A percentile compares a stretch with the other conserved stretches of the same genome.
Evolutionary conservation across 2,888 invertebrate species (phyloP).

Genomic region (Horisme vitalbata): DNA sequence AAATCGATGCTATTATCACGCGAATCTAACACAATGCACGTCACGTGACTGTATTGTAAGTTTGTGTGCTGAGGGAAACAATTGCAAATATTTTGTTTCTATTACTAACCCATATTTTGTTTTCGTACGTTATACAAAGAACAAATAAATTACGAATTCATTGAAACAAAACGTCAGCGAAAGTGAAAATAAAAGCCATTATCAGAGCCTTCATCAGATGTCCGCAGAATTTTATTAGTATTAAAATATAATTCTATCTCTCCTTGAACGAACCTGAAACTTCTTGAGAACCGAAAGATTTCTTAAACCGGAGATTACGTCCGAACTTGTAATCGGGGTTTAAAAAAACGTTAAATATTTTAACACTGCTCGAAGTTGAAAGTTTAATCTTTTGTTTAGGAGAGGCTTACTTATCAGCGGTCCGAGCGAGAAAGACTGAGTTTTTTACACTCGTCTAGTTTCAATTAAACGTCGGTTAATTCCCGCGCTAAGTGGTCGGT

Average conservation of each 20-base stretch:
- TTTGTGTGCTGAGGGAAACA: conserved; percentile 33
- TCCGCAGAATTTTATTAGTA: conserved; percentile 5
- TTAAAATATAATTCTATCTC: conserved; percentile 39
- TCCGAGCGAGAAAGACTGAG: conserved; percentile 34
- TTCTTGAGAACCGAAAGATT: conserved; percentile 51
- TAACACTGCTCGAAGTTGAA: conserved; percentile 40
- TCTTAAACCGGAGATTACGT: conserved; percentile 62
- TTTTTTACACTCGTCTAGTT: conserved; percentile 70
- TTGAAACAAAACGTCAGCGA: not conserved
- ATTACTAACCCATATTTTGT: conserved; percentile 10
- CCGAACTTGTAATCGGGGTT: conserved; percentile 64
- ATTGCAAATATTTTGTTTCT: conserved; percentile 37
- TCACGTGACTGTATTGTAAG: conserved; percentile 25
- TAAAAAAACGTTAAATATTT: conserved; percentile 62
- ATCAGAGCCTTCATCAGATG: conserved; percentile 8
- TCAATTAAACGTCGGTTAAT: conserved; percentile 78
- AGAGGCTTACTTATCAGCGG: conserved; percentile 68
- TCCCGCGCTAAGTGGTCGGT: conserved; percentile 71
- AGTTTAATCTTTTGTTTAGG: conserved; percentile 69
- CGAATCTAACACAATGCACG: conserved; percentile 40
- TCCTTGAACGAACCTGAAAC: conserved; percentile 39
- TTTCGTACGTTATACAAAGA: conserved; percentile 3
- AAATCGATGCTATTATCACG: conserved; percentile 67
- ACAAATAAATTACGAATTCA: conserved; percentile 11
- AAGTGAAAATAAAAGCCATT: not conserved